Evolutionary conservation across 1,140 invertebrate species (phyloP).

Genomic region (Eriocheir sinensis): DNA sequence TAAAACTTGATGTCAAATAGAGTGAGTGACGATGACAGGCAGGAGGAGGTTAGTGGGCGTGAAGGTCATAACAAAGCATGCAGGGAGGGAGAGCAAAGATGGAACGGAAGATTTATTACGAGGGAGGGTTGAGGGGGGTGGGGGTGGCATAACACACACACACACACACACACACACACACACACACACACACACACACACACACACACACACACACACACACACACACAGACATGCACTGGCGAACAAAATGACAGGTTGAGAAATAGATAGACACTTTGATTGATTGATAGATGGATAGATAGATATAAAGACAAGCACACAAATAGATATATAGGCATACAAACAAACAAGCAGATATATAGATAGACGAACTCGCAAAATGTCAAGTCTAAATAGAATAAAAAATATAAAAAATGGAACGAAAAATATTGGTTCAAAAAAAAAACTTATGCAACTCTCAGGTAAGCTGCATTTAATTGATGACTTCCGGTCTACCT

Average conservation of each 20-base stretch:
- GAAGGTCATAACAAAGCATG: neutral
- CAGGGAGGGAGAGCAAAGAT: neutral
- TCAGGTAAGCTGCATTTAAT: no score
- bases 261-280: no score
- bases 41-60: neutral
- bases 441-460: no score
- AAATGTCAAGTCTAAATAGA: no score
- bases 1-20: neutral
- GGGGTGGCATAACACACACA: no score
- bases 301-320: neutral
- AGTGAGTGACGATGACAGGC: neutral
- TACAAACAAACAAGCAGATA: no score
- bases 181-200: constrained; percentile 38
- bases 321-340: neutral
- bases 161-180: constrained; percentile 31
- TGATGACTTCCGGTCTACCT: neutral
- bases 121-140: no score
- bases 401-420: no score
- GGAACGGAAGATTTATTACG: neutral
- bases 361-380: no score
- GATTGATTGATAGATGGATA: neutral
- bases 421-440: no score
- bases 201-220: neutral
- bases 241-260: neutral
- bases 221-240: neutral